A percentile compares a stretch with the other conserved stretches of the same genome.
phyloP scores from a whole-genome alignment of 1,140 invertebrate genomes.

The Agraylea sexmaculata region DNA sequence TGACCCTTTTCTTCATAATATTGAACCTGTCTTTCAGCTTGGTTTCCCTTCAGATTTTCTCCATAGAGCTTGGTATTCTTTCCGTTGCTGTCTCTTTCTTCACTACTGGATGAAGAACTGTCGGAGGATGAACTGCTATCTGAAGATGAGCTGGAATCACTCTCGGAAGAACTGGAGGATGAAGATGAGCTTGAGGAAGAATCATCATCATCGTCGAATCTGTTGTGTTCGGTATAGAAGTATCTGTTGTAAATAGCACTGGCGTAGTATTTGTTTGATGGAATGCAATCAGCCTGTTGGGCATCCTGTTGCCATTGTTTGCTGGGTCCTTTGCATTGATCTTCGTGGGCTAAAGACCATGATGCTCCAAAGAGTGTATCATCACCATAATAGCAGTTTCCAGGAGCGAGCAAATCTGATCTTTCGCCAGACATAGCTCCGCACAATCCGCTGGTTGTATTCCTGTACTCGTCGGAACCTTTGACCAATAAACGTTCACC shows the following conservation, averaged over 20 bases:
- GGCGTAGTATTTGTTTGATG: conserved; percentile 25
- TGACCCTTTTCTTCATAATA: conserved; percentile 36
- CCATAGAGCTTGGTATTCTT: conserved; percentile 7
- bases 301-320: conserved; percentile 28
- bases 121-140: conserved; percentile 3
- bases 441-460: conserved; percentile 48
- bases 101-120: conserved; percentile 6
- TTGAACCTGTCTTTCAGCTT: conserved; percentile 32
- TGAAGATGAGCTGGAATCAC: conserved; percentile 2
- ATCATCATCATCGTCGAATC: conserved; percentile 14
- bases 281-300: conserved; percentile 30
- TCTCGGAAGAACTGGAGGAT: conserved; percentile 19
- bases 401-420: conserved; percentile 47
- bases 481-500: conserved; percentile 39
- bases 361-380: conserved; percentile 40
- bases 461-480: conserved; percentile 32
- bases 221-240: conserved; percentile 14
- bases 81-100: conserved; percentile 1
- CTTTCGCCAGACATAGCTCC: conserved; percentile 47
- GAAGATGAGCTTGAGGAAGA: conserved; percentile 24
- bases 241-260: conserved; percentile 30
- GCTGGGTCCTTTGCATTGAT: conserved; percentile 27
- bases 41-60: conserved; percentile 17
- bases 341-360: conserved; percentile 38
- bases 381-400: conserved; percentile 39